These are phyloP conservation scores for Dasypogon diadema DNA, from an alignment of 2,888 invertebrate species.

Conservation along the genomic window DNA sequence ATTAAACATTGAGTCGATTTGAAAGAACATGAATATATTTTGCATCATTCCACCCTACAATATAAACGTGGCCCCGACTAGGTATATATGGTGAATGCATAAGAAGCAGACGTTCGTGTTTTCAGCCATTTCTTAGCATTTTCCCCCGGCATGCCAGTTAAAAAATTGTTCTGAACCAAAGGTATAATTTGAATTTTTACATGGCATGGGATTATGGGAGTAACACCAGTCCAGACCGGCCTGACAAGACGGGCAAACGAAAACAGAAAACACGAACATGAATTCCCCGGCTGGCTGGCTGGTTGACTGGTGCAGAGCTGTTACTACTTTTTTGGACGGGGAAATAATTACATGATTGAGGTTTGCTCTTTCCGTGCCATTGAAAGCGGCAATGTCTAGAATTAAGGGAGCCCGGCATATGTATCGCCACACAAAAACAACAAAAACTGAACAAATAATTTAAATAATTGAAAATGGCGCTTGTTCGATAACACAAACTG, in stretches of 20 bases:
- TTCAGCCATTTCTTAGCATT: constrained; percentile 54
- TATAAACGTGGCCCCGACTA: too few relatives aligned
- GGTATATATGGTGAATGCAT: too few relatives aligned
- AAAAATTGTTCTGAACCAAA: constrained; percentile 51
- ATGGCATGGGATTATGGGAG: constrained; percentile 33
- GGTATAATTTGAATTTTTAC: constrained; percentile 40
- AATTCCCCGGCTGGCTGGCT: neutral
- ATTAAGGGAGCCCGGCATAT: constrained; percentile 39
- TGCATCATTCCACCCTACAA: too few relatives aligned
- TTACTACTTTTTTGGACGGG: constrained; percentile 37
- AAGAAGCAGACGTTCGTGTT: constrained; percentile 50
- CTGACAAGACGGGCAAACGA: neutral
- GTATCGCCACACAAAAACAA: constrained; percentile 41
- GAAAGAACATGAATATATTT: too few relatives aligned
- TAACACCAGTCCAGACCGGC: constrained; percentile 8
- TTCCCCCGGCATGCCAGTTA: constrained; percentile 54
- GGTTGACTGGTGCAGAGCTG: neutral
- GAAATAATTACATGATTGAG: constrained; percentile 48
- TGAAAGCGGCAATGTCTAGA: constrained; percentile 5
- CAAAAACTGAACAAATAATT: constrained; percentile 53
- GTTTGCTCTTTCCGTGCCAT: constrained; percentile 35
- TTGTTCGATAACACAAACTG: constrained; percentile 57
- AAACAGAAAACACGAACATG: neutral
- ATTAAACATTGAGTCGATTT: too few relatives aligned
- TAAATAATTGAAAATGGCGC: constrained; percentile 60